A percentile compares a stretch with the other conserved stretches of the same genome.
These are phyloP conservation scores for Poecilobothrus nobilitatus DNA, from an alignment of 2,888 invertebrate genomes.

Conservation along the genomic window DNA sequence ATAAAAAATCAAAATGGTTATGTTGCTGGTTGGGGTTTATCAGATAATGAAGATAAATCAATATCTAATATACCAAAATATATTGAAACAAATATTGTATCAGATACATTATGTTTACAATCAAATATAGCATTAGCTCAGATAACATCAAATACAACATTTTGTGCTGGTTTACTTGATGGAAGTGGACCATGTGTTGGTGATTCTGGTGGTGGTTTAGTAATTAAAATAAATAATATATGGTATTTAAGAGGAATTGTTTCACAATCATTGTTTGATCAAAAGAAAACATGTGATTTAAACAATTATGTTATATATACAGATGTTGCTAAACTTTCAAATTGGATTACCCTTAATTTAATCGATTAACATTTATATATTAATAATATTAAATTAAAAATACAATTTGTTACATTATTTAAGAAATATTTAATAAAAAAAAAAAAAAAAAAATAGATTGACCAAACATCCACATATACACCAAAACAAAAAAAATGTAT, in stretches of 20 bases:
- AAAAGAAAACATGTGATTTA: slow-evolving; percentile 30
- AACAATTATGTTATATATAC: neutral
- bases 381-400: neutral
- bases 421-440: no score
- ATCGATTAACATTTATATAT: neutral
- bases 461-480: no score
- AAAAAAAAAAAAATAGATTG: no score
- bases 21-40: slow-evolving; percentile 50
- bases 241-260: slow-evolving; percentile 28
- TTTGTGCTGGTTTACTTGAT: slow-evolving; percentile 36
- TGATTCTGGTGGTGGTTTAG: slow-evolving; percentile 36
- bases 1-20: neutral
- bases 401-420: no score
- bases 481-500: no score
- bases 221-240: neutral
- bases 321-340: neutral
- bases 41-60: slow-evolving; percentile 34
- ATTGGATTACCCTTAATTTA: neutral
- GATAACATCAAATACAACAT: slow-evolving; percentile 31
- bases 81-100: slow-evolving; percentile 45
- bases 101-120: slow-evolving; percentile 45
- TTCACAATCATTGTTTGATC: slow-evolving; percentile 40
- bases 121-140: slow-evolving; percentile 35
- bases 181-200: slow-evolving; percentile 40
- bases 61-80: slow-evolving; percentile 40